Conservation (phyloP, 2,113 vertebrate species). For the Aegypius monachus region DNA sequence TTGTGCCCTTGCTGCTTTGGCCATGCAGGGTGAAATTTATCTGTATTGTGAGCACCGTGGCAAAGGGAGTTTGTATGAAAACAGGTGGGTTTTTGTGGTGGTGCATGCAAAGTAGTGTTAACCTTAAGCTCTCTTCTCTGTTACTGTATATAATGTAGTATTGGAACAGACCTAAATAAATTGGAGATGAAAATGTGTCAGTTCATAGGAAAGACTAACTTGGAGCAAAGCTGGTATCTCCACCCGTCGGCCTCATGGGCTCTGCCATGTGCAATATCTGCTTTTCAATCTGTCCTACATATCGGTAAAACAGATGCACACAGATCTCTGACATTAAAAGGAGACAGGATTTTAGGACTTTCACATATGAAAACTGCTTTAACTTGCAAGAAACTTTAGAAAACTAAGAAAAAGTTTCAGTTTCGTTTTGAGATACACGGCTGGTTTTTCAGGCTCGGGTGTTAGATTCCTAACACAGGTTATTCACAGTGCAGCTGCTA, state of each 20-base stretch:
- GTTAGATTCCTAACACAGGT: not conserved
- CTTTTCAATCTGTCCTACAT: not conserved
- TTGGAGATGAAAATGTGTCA: not conserved
- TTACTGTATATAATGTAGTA: rapidly evolving
- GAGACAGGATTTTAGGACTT: not conserved
- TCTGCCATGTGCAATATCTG: not conserved
- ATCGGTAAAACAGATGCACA: not conserved
- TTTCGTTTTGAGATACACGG: not conserved
- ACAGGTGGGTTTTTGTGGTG: not conserved
- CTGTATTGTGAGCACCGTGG: rapidly evolving
- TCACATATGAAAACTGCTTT: not conserved
- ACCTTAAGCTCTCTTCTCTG: not conserved
- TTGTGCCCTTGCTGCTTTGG: not conserved
- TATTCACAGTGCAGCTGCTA: not conserved
- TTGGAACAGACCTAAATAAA: not conserved
- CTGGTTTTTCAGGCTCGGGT: not conserved
- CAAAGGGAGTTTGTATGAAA: not conserved
- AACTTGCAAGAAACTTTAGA: not conserved
- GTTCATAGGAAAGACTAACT: not conserved
- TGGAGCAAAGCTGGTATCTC: not conserved
- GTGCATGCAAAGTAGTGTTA: rapidly evolving
- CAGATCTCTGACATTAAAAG: not conserved
- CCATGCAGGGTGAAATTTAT: not conserved
- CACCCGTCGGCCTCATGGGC: rapidly evolving
- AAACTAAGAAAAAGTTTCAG: not conserved